Percentiles rank a stretch among this genome's conserved stretches.
phyloP scores from a whole-genome alignment of 2,888 invertebrate species.

The Orthosia gothica region DNA sequence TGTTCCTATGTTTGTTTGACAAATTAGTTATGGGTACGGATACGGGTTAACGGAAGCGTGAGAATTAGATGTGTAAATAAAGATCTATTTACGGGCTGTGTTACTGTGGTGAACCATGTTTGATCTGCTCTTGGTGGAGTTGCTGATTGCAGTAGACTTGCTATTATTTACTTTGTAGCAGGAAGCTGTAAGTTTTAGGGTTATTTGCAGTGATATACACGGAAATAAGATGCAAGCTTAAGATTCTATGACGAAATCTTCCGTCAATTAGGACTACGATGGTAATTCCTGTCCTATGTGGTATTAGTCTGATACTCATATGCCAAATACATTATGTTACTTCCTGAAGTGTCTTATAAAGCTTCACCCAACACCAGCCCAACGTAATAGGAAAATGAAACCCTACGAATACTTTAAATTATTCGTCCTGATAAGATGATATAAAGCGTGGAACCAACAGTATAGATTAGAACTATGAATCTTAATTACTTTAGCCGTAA shows the following conservation, averaged over 20 bases:
- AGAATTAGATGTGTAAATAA: neutral
- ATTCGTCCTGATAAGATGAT: conserved; percentile 25
- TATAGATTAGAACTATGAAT: conserved; percentile 22
- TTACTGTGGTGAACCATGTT: conserved; percentile 4
- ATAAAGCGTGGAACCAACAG: conserved; percentile 5
- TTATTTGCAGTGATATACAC: neutral
- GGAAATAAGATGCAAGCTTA: neutral
- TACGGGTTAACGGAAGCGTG: conserved; percentile 11
- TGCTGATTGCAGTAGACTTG: neutral
- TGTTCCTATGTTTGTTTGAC: conserved; percentile 13
- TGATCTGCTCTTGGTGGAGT: neutral
- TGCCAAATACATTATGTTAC: too few relatives aligned
- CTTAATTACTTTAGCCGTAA: conserved; percentile 21
- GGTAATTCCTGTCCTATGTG: too few relatives aligned
- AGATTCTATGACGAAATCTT: neutral
- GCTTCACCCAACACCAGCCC: too few relatives aligned
- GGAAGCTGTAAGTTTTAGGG: neutral
- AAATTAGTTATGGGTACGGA: conserved; percentile 17
- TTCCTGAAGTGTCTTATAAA: too few relatives aligned
- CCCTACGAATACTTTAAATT: too few relatives aligned
- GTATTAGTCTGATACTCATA: too few relatives aligned
- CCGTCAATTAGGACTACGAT: neutral
- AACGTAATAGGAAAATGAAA: too few relatives aligned
- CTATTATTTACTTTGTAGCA: neutral
- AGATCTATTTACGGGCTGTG: conserved; percentile 6